Evolutionary conservation across 2,888 invertebrate genomes (phyloP), one percentile per base, ranked within the genome.

Genomic region (Idaea straminata): DNA sequence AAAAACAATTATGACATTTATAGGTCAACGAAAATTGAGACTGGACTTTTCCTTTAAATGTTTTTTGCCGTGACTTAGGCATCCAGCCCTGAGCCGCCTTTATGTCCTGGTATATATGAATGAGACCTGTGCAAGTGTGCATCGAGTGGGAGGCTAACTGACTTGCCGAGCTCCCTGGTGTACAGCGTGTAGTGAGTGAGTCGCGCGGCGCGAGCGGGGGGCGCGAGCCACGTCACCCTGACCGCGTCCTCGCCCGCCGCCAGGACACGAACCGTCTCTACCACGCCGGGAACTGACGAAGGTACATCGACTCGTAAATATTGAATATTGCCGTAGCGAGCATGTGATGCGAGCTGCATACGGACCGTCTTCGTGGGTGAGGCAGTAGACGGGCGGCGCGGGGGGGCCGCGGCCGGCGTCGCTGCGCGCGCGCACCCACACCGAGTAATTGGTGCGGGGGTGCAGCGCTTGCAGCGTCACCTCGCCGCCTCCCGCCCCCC

Each of bases 361-460:
- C 88, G 86, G 83, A 96, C 96, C 94, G 84, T 97, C 97, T 82
- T 97, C 96, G 68, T 95, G 94, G 0, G 97, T 98, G 73, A 94
- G 91, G 85, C 97, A 97, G 87, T 94, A 95, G 71, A 96, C 93
- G 57, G 96, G 94, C 63, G 93, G 83, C 74, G 96, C 96, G 71
- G 96, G 91, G 58, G 96, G 94, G 2, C 97, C 97, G 79, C 96
- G 95, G 4, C 97, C 98, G 59, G 95, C 95, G 63, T 95, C 94
- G 0, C 96, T 96, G 79, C 95, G 96, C 35, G 97, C 97, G 79
- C 96, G 89, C 57, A 97, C 96, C 80, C 96, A 94, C 74, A 98
- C 94, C 58, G 96, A 96, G 91, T 98, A 98, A 92, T 97, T 97
- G 65, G 97, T 96, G 80, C 94, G 96, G 77, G 96, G 96, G 76